Conservation (phyloP, 2,888 invertebrate species). For the Aethes cnicana region DNA sequence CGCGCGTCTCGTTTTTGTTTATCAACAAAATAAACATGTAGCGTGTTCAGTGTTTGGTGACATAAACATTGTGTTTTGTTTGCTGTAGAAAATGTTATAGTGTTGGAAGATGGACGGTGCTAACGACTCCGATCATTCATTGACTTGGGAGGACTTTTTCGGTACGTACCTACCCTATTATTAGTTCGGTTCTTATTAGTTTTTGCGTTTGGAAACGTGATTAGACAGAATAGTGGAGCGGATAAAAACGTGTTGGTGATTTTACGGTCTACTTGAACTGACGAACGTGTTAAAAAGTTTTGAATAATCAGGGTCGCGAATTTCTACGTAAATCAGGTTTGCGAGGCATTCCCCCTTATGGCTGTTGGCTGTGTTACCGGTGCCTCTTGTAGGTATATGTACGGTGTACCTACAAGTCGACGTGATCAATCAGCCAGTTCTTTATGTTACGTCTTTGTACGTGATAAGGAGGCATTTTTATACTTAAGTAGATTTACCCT, state of each 20-base stretch:
- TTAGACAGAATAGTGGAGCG: not conserved
- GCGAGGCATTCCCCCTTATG: slow-evolving; percentile 63
- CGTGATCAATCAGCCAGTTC: slow-evolving; percentile 53
- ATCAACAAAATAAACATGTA: slow-evolving; percentile 60
- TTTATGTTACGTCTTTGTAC: slow-evolving; percentile 17
- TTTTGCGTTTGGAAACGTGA: slow-evolving; percentile 2
- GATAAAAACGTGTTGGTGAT: not conserved
- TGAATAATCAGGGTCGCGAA: slow-evolving; percentile 35
- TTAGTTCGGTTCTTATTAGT: slow-evolving; percentile 2
- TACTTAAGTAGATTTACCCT: too few relatives aligned
- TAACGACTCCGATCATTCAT: slow-evolving; percentile 86
- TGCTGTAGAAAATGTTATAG: slow-evolving; percentile 49
- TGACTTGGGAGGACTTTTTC: slow-evolving; percentile 88
- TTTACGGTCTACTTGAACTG: not conserved
- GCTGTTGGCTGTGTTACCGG: slow-evolving; percentile 44
- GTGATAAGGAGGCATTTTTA: slow-evolving; percentile 15
- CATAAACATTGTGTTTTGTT: slow-evolving; percentile 44
- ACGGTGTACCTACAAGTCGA: slow-evolving; percentile 38
- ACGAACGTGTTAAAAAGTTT: slow-evolving; percentile 17
- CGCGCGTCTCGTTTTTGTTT: slow-evolving; percentile 58
- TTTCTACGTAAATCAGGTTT: slow-evolving; percentile 64
- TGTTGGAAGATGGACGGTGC: slow-evolving; percentile 77
- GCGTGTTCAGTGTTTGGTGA: slow-evolving; percentile 49
- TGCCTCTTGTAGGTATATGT: slow-evolving; percentile 37
- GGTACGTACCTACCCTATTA: slow-evolving; percentile 70